These are phyloP conservation scores for Rhinoraja longicauda DNA, from an alignment of 2,797 vertebrate genomes.

Conservation along the genomic window DNA sequence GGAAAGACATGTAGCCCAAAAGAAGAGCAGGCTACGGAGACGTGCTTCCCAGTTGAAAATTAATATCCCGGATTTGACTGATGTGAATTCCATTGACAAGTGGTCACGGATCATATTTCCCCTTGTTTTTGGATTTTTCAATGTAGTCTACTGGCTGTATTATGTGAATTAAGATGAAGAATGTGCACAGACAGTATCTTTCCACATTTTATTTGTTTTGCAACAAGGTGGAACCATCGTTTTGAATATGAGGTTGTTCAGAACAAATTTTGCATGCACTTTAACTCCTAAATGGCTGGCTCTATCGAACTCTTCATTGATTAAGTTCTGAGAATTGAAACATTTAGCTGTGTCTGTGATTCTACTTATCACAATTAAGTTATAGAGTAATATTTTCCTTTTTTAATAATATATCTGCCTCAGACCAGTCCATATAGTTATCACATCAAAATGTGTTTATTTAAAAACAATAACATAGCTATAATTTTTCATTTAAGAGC, in stretches of 20 bases:
- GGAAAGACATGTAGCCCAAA: conserved; percentile 87
- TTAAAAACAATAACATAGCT: conserved; percentile 9
- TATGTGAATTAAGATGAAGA: conserved; percentile 81
- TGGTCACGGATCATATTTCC: conserved; percentile 98
- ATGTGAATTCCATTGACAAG: conserved; percentile 96
- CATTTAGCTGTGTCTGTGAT: neutral
- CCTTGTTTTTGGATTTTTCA: conserved; percentile 95
- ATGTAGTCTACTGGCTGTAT: conserved; percentile 96
- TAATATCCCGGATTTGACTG: conserved; percentile 94
- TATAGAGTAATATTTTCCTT: neutral
- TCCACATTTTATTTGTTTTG: conserved; percentile 33
- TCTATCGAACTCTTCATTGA: conserved; percentile 24
- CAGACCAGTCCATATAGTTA: neutral
- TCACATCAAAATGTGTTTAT: conserved; percentile 7
- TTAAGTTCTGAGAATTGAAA: conserved; percentile 15
- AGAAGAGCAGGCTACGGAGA: conserved; percentile 88
- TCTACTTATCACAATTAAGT: neutral
- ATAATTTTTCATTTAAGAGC: neutral
- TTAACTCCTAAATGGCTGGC: conserved; percentile 39
- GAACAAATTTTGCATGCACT: conserved; percentile 38
- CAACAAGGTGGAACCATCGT: conserved; percentile 35
- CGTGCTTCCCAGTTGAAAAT: conserved; percentile 93
- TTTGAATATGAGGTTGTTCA: conserved; percentile 37
- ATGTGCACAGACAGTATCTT: conserved; percentile 36
- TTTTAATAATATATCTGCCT: conserved; percentile 7